Evolutionary conservation across 2,888 invertebrate genomes (phyloP).

Genomic region (Acronicta aceris): DNA sequence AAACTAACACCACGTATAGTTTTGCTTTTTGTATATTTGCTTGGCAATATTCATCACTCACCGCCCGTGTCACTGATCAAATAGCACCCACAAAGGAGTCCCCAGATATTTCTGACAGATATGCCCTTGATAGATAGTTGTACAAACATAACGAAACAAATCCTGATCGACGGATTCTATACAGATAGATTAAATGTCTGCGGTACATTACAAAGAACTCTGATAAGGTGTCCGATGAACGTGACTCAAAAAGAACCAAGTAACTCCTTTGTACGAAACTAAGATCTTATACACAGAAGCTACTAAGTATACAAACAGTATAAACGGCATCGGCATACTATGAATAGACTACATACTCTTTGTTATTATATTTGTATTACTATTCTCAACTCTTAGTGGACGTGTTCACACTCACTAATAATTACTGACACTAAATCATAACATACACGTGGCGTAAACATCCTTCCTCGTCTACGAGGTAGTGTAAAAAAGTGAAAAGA

Average conservation of each 20-base stretch:
- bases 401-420: slow-evolving; percentile 86
- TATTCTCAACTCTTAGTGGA: slow-evolving; percentile 83
- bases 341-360: slow-evolving; percentile 78
- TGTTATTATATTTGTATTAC: slow-evolving; percentile 86
- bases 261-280: slow-evolving; percentile 52
- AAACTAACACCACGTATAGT: slow-evolving; percentile 86
- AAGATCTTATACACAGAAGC: slow-evolving; percentile 68
- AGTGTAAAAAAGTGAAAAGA: slow-evolving; percentile 75
- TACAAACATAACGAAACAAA: slow-evolving; percentile 74
- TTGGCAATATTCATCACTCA: slow-evolving; percentile 89
- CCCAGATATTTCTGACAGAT: slow-evolving; percentile 86
- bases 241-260: slow-evolving; percentile 40
- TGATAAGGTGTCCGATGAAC: slow-evolving; percentile 25
- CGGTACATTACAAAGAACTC: slow-evolving; percentile 36
- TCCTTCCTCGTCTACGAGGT: slow-evolving; percentile 73
- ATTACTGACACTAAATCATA: slow-evolving; percentile 88
- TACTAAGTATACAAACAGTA: slow-evolving; percentile 74
- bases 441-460: slow-evolving; percentile 85
- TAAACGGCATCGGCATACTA: slow-evolving; percentile 69
- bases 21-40: slow-evolving; percentile 89
- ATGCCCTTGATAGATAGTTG: slow-evolving; percentile 84
- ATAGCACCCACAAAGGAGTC: slow-evolving; percentile 86
- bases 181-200: slow-evolving; percentile 45
- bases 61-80: slow-evolving; percentile 87
- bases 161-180: slow-evolving; percentile 68